Evolutionary conservation across 2,113 vertebrate species (phyloP), one percentile per base, ranked within the genome.

Genomic region (Apaloderma vittatum): DNA sequence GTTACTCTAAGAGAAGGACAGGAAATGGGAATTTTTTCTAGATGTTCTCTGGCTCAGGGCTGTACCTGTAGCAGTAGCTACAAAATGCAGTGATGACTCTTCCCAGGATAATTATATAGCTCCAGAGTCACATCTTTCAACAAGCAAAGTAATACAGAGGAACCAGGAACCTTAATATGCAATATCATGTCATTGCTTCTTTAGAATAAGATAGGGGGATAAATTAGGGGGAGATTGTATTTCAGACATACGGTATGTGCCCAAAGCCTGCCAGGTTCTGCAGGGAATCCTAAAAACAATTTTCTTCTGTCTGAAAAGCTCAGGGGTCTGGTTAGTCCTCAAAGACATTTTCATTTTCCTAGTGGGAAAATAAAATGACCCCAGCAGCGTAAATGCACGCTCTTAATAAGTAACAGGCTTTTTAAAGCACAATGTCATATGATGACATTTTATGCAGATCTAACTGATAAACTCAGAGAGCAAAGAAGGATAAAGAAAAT

Each of bases 91-190:
- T 43, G 46, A 90, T 93, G 66, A 43, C 12, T 96, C 51, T 86
- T 95, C 79, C 65, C 88, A 91, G 88, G 71, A 94, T 90, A 93
- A 88, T 97, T 91, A 80, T 67, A 73, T 15, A 80, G 82, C 26
- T 80, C 49, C 55, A 80, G 29, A 55, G 70, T 52, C 79, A 94
- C 34, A 71, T 93, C 62, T 94, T 94, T 91, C 77, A 95, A 75
- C 40, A 70, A 90, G 51, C 24, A 49, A 94, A 90, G 46, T 67
- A 87, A 93, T 74, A 80, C 19, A 55, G 68, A 81, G 37, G 65
- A 90, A 61, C 37, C 40, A 27, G 30, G 48, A 93, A 91, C 67
- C 37, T 90, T 90, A 93, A 85, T 67, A 80, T 57, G 70, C 77
- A 72, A 66, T 93, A 88, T 85, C 40, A 13, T 71, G 63, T 71